Evolutionary conservation across 2,888 invertebrate species (phyloP).

Genomic region (Mythimna pallens): DNA sequence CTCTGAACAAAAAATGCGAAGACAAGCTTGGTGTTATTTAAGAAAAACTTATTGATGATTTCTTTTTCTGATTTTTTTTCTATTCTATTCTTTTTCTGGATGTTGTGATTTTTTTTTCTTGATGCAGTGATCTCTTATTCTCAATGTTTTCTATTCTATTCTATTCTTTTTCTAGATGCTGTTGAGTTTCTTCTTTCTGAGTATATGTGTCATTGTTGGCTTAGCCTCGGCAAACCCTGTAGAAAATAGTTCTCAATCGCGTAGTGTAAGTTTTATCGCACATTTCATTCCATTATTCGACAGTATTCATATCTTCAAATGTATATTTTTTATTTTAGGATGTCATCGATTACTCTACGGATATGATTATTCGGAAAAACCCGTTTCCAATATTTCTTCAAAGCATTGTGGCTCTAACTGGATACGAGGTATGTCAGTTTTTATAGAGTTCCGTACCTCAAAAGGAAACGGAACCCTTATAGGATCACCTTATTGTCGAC

Average conservation of each 20-base stretch:
- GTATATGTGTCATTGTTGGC: not conserved
- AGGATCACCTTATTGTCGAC: too few relatives aligned
- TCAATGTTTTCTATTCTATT: too few relatives aligned
- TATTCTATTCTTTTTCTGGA: slow-evolving; percentile 5
- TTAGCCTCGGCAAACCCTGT: slow-evolving; percentile 25
- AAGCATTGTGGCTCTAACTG: not conserved
- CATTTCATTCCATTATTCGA: not conserved
- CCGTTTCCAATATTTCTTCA: not conserved
- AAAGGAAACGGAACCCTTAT: too few relatives aligned
- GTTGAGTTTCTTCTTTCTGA: slow-evolving; percentile 3
- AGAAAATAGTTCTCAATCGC: not conserved
- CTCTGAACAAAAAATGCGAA: not conserved
- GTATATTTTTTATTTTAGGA: slow-evolving; percentile 17
- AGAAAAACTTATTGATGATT: not conserved
- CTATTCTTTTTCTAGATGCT: slow-evolving; percentile 19
- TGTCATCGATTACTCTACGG: not conserved
- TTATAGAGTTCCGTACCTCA: too few relatives aligned
- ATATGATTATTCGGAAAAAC: not conserved
- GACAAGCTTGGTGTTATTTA: not conserved
- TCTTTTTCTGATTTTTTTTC: not conserved
- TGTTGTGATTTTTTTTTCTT: slow-evolving; percentile 9
- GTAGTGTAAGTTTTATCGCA: slow-evolving; percentile 32
- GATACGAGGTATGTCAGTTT: slow-evolving; percentile 17
- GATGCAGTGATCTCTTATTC: too few relatives aligned
- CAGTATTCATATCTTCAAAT: not conserved